Percentiles rank a stretch among this genome's conserved stretches.
Evolutionary conservation across 2,888 invertebrate species (phyloP).

Genomic region (Allygus modestus): DNA sequence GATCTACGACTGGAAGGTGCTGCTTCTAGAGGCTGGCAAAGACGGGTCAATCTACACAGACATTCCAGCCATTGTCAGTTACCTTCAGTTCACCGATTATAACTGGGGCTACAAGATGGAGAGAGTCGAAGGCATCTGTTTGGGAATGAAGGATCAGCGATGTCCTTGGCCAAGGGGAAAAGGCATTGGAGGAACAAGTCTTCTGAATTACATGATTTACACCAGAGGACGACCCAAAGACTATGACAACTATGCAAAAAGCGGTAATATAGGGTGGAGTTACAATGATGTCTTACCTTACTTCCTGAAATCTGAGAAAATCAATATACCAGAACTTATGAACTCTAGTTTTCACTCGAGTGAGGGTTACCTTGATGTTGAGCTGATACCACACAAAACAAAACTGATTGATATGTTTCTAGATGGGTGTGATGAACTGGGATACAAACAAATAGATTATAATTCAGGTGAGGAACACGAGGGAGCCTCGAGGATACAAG

Average conservation of each 20-base stretch:
- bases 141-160: constrained; percentile 73
- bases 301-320: constrained; percentile 72
- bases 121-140: constrained; percentile 80
- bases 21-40: constrained; percentile 82
- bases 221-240: constrained; percentile 71
- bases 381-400: constrained; percentile 81
- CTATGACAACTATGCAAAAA: constrained; percentile 70
- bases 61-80: constrained; percentile 78
- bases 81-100: constrained; percentile 79
- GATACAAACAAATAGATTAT: constrained; percentile 77
- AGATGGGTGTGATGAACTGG: constrained; percentile 82
- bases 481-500: constrained; percentile 78
- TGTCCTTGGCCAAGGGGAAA: constrained; percentile 71
- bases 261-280: constrained; percentile 75
- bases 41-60: constrained; percentile 78
- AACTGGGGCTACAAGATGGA: constrained; percentile 86
- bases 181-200: constrained; percentile 74
- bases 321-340: constrained; percentile 67
- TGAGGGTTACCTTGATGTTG: constrained; percentile 83
- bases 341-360: constrained; percentile 79
- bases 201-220: constrained; percentile 80
- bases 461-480: constrained; percentile 70
- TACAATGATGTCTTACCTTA: constrained; percentile 72
- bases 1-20: constrained; percentile 78
- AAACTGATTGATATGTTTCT: constrained; percentile 82